Base-by-base conservation (phyloP, 2,797 vertebrate genomes). In the Hyperoplus lanceolatus region DNA sequence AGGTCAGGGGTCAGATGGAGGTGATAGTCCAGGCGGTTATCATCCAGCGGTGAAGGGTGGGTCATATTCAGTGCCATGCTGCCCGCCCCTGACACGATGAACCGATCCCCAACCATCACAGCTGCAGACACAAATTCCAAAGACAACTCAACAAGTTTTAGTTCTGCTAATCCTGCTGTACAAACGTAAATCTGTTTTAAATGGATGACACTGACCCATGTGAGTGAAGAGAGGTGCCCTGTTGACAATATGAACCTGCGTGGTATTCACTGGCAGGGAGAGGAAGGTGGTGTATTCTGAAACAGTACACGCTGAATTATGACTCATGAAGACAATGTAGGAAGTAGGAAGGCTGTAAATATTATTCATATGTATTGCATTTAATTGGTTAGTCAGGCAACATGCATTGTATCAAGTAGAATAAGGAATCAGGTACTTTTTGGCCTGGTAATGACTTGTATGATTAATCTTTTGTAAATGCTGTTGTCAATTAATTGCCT, bases 231-330 rank as follows among this genome's bases (percentile, higher is more conserved):
- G 93, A 0, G 98, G 97, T 11, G 95, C 96, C 73, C 6, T 90
- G 91, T 99, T 99, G 87, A 94, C 62, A 10, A 99, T 48, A 1
- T 63, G 91, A 53, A 97, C 93, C 0, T 81, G 90, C 57, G 97
- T 97, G 81, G 95, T 83, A 36, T 96, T 97, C 18, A 89, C 85
- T 4, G 97, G 95, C 80, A 98, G 75, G 2, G 93, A 94, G 73
- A 99, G 92, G 82, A 99, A 99, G 0, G 97, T 98, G 74, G 95
- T 84, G 0, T 99, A 99, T 70, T 96, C 98, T 99, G 79, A 81
- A 92, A 84, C 53, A 87, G 68, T 71, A 60, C 59, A 3, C 0
- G 56, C 5, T 43, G 13, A 56, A 8, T 95, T 70, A 49, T 83
- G 82, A 70, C 45, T 42, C 0, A 46, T 21, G 3, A 69, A 63